Evolutionary conservation across 1,140 invertebrate genomes (phyloP), one percentile per base, ranked within the genome.

Genomic region (Drosophila guanche): DNA sequence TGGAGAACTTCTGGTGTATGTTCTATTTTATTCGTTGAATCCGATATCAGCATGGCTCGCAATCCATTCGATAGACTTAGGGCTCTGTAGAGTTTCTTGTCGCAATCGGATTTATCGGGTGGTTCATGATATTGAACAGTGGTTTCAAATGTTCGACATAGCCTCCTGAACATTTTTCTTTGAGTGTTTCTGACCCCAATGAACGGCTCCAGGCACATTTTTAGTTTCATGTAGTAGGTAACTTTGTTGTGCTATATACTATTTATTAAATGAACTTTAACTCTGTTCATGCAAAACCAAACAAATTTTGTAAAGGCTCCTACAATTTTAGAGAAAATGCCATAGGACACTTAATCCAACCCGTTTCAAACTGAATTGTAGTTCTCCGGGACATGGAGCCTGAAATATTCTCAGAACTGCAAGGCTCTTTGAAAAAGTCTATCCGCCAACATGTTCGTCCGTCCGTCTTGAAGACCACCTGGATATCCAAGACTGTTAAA

Each of bases 31-130:
- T 16, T 29, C 7, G 27, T 22, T 0, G 70, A 48, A 52, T 84
- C 75, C 0, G 79, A 84, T 23, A 83, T 76, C 2, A 83, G 54
- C 70, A 83, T 63, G 8, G 79, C 79, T 0, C 57, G 61, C 8
- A 79, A 7, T 3, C 79, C 79, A 59, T 83, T 83, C 2, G 79
- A 56, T 22, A 83, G 25, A 12, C 29, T 46, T 2, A 83, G 7
- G 3, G 61, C 37, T 0, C 79, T 74, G 27, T 83, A 83, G 2
- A 48, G 23, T 1, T 83, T 83, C 0, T 47, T 52, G 53, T 83
- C 79, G 4, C 70, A 65, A 2, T 84, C 79, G 1, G 79, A 83
- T 25, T 84, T 83, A 10, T 83, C 75, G 0, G 79, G 79, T 4
- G 22, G 1, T 0, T 83, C 79, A n/a, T 60, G 51, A 50, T 72